Evolutionary conservation across 2,113 vertebrate species (phyloP), one percentile per base, ranked within the genome.

Genomic region (Noctilio leporinus): DNA sequence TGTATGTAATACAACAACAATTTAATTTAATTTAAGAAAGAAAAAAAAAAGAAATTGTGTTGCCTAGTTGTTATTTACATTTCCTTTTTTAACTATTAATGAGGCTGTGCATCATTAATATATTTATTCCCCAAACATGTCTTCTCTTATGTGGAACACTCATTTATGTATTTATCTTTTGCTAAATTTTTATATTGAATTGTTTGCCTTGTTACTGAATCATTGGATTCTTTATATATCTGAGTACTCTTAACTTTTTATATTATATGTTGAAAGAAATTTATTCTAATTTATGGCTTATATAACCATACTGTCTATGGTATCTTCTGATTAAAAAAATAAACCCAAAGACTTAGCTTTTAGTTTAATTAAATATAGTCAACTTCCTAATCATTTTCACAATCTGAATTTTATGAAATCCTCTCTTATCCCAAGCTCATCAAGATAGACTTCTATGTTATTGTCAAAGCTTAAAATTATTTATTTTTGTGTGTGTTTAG

Each of bases 271-370:
- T 80, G 5, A 73, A 89, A 35, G 28, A 33, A 78, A 70, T 82
- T 72, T 94, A 8, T 57, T 88, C 59, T 1, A 55, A 17, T 62
- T 83, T 84, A 57, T 53, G 40, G 47, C 5, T 69, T 94, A 16
- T 53, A 72, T 73, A 86, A 77, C 75, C 28, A 57, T 59, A 70
- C 24, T 92, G 33, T 75, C 57, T 9, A 47, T 57, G 12, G 5
- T n/a, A 73, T 55, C 69, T 75, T 93, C 78, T 72, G 14, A 93
- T 84, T n/a, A n/a, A 35, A 94, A 77, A 94, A 86, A 88, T 80
- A 77, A 83, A 22, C 20, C 20, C 78, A 53, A 65, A 33, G n/a
- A 24, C 49, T 73, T 94, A 8, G 5, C n/a, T 47, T 45, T 87
- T 83, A 89, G 20, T 35, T 12, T 47, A 53, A 22, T 73, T 69